Evolutionary conservation across 2,113 vertebrate genomes (phyloP).

Genomic region (Choloepus hoffmanni): DNA sequence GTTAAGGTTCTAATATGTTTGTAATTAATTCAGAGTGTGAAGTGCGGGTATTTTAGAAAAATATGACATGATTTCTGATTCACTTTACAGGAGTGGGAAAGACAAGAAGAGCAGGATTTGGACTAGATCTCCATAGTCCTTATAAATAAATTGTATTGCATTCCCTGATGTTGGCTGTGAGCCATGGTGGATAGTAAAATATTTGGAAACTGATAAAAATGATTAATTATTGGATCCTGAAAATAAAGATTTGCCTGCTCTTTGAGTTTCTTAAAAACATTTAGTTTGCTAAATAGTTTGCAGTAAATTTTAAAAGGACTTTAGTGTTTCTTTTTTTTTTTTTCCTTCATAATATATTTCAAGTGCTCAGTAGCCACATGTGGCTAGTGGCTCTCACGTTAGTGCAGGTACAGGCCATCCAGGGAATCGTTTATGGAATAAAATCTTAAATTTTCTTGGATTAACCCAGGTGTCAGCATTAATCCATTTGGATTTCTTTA

Average conservation of each 20-base stretch:
- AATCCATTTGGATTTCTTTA: neutral
- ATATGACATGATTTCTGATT: neutral
- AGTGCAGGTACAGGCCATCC: neutral
- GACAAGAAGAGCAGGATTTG: neutral
- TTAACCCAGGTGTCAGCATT: neutral
- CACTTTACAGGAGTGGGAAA: neutral
- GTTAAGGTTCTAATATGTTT: neutral
- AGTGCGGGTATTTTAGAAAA: constrained; percentile 15
- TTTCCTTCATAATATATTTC: neutral
- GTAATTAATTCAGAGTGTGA: neutral
- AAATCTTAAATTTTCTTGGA: neutral
- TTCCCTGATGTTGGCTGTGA: neutral
- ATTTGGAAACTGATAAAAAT: constrained; percentile 8
- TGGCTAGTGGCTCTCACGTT: neutral
- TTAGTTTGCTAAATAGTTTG: neutral
- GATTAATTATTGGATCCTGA: neutral
- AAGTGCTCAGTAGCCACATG: neutral
- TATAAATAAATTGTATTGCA: neutral
- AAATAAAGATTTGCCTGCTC: constrained; percentile 20
- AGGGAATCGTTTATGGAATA: neutral
- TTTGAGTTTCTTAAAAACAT: neutral
- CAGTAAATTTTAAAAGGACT: constrained; percentile 23
- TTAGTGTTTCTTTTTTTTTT: neutral
- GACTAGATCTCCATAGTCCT: neutral
- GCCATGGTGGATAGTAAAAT: neutral